Evolutionary conservation across 1,140 invertebrate genomes (phyloP).

Genomic region (Monochamus saltuarius): DNA sequence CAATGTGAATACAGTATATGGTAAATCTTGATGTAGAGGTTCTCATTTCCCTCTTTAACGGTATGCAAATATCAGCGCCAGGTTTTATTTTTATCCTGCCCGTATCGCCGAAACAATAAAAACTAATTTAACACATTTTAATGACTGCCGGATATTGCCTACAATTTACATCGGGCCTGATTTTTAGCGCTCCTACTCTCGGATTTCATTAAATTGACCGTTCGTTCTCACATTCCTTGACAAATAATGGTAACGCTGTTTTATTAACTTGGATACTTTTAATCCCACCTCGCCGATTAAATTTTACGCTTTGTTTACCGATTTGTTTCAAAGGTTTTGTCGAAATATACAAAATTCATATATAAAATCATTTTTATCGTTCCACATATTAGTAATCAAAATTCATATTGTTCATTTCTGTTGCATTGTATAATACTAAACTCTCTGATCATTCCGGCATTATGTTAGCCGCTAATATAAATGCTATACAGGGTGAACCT

Average conservation of each 20-base stretch:
- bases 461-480: too few relatives aligned
- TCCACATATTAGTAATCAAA: too few relatives aligned
- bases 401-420: too few relatives aligned
- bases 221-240: constrained; percentile 2
- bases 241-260: constrained; percentile 1
- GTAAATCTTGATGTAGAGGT: too few relatives aligned
- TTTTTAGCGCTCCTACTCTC: too few relatives aligned
- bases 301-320: neutral
- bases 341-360: too few relatives aligned
- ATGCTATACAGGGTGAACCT: too few relatives aligned
- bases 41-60: neutral
- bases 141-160: constrained; percentile 21
- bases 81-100: constrained; percentile 16
- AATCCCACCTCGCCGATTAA: neutral
- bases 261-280: constrained; percentile 1
- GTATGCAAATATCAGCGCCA: constrained; percentile 17
- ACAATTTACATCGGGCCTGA: neutral
- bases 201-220: constrained; percentile 1
- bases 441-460: too few relatives aligned
- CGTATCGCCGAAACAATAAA: constrained; percentile 22
- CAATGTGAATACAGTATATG: too few relatives aligned
- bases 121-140: constrained; percentile 25
- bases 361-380: too few relatives aligned
- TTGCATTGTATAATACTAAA: too few relatives aligned
- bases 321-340: neutral